A percentile compares a stretch with the other conserved stretches of the same genome.
phyloP scores from a whole-genome alignment of 2,888 invertebrate genomes.

The Xanthia icteritia region DNA sequence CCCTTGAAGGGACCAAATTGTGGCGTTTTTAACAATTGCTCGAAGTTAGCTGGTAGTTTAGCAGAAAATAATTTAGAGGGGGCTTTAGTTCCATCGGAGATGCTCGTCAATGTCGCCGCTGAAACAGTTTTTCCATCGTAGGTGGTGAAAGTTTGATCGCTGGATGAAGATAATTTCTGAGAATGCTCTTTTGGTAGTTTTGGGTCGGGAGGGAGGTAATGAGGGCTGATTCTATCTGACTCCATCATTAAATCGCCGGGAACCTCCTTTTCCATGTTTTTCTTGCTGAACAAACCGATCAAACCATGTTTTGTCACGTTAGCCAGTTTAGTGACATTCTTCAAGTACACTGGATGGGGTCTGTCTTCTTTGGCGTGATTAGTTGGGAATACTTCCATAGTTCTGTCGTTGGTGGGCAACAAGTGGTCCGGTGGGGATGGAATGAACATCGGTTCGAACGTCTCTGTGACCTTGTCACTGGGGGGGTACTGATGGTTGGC shows the following conservation, averaged over 20 bases:
- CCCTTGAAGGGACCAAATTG: constrained; percentile 94
- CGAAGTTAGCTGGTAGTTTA: constrained; percentile 86
- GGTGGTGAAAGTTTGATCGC: constrained; percentile 91
- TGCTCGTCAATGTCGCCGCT: constrained; percentile 91
- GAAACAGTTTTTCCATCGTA: constrained; percentile 94
- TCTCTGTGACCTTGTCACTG: constrained; percentile 90
- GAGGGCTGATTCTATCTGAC: constrained; percentile 93
- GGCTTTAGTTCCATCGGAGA: constrained; percentile 84
- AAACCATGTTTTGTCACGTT: constrained; percentile 74
- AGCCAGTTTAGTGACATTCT: constrained; percentile 77
- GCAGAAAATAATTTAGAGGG: constrained; percentile 83
- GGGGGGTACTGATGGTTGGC: constrained; percentile 82
- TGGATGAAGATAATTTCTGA: constrained; percentile 78
- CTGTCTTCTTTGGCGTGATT: constrained; percentile 88
- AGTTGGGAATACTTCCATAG: constrained; percentile 84
- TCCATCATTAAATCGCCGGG: constrained; percentile 92
- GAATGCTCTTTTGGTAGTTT: constrained; percentile 87
- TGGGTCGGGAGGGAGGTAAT: constrained; percentile 93
- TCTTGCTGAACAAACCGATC: constrained; percentile 82
- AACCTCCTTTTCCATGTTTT: constrained; percentile 85
- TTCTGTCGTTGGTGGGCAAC: constrained; percentile 80
- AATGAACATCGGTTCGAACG: constrained; percentile 95
- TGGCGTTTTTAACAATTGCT: constrained; percentile 92
- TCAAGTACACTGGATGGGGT: constrained; percentile 87
- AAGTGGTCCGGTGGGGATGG: constrained; percentile 93